Evolutionary conservation across 2,888 invertebrate species (phyloP).

Genomic region (Synergus japonicus): DNA sequence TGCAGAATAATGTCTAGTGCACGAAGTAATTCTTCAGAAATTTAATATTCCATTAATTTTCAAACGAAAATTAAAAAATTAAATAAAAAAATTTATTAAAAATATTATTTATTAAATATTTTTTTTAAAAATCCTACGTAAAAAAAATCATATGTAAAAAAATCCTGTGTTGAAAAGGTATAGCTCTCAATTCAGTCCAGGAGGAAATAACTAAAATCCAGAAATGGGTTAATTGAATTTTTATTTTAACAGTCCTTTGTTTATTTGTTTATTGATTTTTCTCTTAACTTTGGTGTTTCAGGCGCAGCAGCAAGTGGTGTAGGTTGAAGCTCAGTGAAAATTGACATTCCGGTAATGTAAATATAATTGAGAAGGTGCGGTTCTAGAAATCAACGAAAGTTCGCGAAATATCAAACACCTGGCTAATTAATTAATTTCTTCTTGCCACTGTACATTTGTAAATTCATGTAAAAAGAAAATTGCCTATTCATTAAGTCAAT

Average conservation of each 20-base stretch:
- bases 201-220: background rate
- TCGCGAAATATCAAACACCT: background rate
- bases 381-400: background rate
- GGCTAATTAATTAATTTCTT: background rate
- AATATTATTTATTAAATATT: too few relatives aligned
- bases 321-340: background rate
- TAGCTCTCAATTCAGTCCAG: background rate
- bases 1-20: background rate
- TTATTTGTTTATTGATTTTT: background rate
- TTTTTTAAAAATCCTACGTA: too few relatives aligned
- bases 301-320: conserved; percentile 17
- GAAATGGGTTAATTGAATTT: background rate
- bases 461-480: conserved; percentile 38
- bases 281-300: background rate
- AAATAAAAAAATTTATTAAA: too few relatives aligned
- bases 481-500: conserved; percentile 49
- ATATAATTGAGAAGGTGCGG: background rate
- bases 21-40: background rate
- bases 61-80: too few relatives aligned
- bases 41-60: background rate
- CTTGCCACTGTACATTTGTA: conserved; percentile 34
- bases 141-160: too few relatives aligned
- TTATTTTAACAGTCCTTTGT: background rate
- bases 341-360: conserved; percentile 19
- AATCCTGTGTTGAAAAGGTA: background rate